Evolutionary conservation across 2,113 vertebrate genomes (phyloP).

Genomic region (Coreoperca whiteheadi): DNA sequence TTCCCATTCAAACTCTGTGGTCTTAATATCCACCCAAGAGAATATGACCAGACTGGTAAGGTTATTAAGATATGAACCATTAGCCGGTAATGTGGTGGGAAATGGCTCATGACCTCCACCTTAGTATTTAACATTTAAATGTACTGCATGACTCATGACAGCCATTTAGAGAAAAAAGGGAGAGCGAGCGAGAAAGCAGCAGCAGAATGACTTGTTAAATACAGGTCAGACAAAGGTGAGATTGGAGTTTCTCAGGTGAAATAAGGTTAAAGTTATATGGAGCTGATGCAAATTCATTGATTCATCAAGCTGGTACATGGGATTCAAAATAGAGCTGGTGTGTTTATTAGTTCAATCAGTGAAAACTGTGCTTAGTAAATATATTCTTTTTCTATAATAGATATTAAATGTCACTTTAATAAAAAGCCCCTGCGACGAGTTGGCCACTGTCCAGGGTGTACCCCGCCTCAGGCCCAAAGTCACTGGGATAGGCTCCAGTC

Average conservation of each 20-base stretch:
- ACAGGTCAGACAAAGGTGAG: conserved; percentile 63
- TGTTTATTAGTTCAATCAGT: conserved; percentile 3
- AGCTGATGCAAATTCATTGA: conserved; percentile 35
- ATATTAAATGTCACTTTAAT: neutral
- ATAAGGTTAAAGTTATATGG: conserved; percentile 60
- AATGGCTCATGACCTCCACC: conserved; percentile 81
- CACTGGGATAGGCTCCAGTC: too few relatives aligned
- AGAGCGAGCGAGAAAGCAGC: conserved; percentile 21
- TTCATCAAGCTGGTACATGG: conserved; percentile 29
- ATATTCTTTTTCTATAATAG: neutral
- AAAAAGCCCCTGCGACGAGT: too few relatives aligned
- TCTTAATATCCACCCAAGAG: conserved; percentile 70
- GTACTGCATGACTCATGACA: conserved; percentile 74
- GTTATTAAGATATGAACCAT: conserved; percentile 83
- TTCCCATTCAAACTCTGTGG: conserved; percentile 55
- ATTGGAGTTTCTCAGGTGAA: conserved; percentile 53
- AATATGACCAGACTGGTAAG: conserved; percentile 62
- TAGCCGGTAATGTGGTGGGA: conserved; percentile 78
- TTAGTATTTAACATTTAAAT: conserved; percentile 83
- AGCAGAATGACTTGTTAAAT: conserved; percentile 50
- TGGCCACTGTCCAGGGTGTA: too few relatives aligned
- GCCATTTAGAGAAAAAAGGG: conserved; percentile 59
- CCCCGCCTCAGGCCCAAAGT: too few relatives aligned
- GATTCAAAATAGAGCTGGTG: neutral
- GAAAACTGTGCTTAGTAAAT: neutral